A percentile compares a stretch with the other conserved stretches of the same genome.
These are phyloP conservation scores for Bugula neritina DNA, from an alignment of 2,888 invertebrate genomes.

Conservation along the genomic window DNA sequence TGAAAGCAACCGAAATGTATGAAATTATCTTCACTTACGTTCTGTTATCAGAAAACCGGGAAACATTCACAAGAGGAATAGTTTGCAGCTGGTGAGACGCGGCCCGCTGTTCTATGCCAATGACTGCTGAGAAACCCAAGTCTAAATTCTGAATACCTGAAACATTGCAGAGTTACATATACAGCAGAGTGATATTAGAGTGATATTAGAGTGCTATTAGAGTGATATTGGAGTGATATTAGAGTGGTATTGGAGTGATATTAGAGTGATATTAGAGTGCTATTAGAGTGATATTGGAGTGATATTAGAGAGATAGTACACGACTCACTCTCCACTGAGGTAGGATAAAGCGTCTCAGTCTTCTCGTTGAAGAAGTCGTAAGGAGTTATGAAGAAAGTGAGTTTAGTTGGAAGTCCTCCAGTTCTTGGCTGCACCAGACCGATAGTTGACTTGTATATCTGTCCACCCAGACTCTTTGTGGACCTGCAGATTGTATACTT, in stretches of 20 bases:
- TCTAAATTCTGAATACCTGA: constrained; percentile 22
- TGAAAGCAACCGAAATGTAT: too few relatives aligned
- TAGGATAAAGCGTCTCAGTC: constrained; percentile 65
- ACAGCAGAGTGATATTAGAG: too few relatives aligned
- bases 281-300: too few relatives aligned
- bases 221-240: too few relatives aligned
- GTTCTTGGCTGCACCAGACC: constrained; percentile 75
- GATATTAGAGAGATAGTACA: too few relatives aligned
- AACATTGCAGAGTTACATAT: too few relatives aligned
- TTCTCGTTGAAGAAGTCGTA: constrained; percentile 80
- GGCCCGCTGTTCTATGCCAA: constrained; percentile 78
- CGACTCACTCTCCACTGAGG: constrained; percentile 64
- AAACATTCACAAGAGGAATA: constrained; percentile 52
- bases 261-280: too few relatives aligned
- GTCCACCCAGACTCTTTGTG: background rate
- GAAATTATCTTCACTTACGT: too few relatives aligned
- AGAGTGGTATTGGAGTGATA: too few relatives aligned
- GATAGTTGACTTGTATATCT: constrained; percentile 81
- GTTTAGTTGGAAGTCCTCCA: constrained; percentile 85
- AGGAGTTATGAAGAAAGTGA: constrained; percentile 88
- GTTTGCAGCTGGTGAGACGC: constrained; percentile 74
- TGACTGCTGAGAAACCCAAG: constrained; percentile 76
- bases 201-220: too few relatives aligned
- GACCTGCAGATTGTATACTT: too few relatives aligned
- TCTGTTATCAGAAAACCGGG: constrained; percentile 67